Evolutionary conservation across 2,797 vertebrate genomes (phyloP), one percentile per base, ranked within the genome.

Genomic region (Pyrocephalus nanus): DNA sequence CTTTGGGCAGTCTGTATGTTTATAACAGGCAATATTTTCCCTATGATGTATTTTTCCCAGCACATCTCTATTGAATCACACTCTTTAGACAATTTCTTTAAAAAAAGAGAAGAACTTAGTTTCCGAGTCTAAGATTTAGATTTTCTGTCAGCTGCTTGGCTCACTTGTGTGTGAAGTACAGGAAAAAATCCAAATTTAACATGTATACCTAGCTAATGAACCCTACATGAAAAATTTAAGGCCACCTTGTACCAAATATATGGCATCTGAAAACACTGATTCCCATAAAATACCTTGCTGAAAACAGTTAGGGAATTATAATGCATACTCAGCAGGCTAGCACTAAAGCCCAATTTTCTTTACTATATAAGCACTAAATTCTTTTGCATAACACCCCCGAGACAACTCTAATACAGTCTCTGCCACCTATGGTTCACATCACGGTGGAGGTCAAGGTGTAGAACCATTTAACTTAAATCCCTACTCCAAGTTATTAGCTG

Each of bases 361-460:
- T 96, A 72, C 79, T 79, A 18, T 54, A 51, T 90, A 94, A 94
- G 73, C 81, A 84, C 62, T 94, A 76, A 58, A 95, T 58, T 95
- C 90, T 95, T 97, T 96, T 97, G 80, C 78, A 79, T 95, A 96
- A 98, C 66, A 96, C 75, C 91, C 80, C 66, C 15, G 92, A 95
- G 90, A 95, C 86, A 96, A 48, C 88, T 75, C 55, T 92, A 62
- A 92, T 95, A 83, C 72, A 85, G 81, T 83, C 67, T 95, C 30
- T 86, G 79, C 91, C 86, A 77, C 92, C 94, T 95, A 66, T 74
- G 90, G 94, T 77, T 97, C 88, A 91, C 91, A 97, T 95, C 60
- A 96, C 96, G 85, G 94, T 94, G 86, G 89, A 95, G 86, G 91
- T 97, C 94, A 97, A 90, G 76, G 77, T 95, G 79, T 90, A 97